Evolutionary conservation across 2,888 invertebrate genomes (phyloP).

Genomic region (Papilio elwesi): DNA sequence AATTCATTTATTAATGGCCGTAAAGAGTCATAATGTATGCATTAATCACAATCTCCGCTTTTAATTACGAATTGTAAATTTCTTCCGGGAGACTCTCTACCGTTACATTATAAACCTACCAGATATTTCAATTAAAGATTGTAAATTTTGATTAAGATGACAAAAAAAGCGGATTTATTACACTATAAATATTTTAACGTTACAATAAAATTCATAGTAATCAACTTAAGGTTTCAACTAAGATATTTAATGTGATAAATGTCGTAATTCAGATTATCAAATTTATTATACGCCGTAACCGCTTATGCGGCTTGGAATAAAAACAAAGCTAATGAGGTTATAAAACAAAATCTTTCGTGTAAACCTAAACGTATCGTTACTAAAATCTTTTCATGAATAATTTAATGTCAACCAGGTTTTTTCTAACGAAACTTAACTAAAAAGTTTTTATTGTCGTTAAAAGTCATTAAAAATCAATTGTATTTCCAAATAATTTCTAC

Average conservation of each 20-base stretch:
- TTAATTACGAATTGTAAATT: background rate
- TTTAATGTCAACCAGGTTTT: conserved; percentile 36
- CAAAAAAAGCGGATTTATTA: conserved; percentile 30
- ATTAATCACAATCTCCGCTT: background rate
- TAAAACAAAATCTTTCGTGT: conserved; percentile 30
- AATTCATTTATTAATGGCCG: conserved; percentile 6
- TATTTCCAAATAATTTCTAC: too few relatives aligned
- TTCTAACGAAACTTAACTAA: too few relatives aligned
- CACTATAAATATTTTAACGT: conserved; percentile 33
- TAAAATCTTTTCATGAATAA: conserved; percentile 26
- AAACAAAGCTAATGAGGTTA: conserved; percentile 32
- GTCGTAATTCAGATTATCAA: conserved; percentile 26
- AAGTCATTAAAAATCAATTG: too few relatives aligned
- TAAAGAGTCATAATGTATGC: background rate
- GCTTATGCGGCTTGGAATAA: conserved; percentile 23
- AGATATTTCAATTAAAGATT: conserved; percentile 29
- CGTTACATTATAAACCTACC: conserved; percentile 20
- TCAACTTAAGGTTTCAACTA: conserved; percentile 18
- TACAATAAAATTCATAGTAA: conserved; percentile 31
- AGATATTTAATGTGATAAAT: conserved; percentile 19
- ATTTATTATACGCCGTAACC: conserved; percentile 34
- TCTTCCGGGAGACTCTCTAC: conserved; percentile 4
- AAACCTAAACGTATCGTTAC: conserved; percentile 22
- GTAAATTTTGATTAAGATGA: conserved; percentile 28
- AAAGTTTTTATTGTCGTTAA: too few relatives aligned